Percentiles rank a stretch among this genome's conserved stretches.
phyloP scores from a whole-genome alignment of 1,140 invertebrate genomes.

The Neocloeon triangulifer region DNA sequence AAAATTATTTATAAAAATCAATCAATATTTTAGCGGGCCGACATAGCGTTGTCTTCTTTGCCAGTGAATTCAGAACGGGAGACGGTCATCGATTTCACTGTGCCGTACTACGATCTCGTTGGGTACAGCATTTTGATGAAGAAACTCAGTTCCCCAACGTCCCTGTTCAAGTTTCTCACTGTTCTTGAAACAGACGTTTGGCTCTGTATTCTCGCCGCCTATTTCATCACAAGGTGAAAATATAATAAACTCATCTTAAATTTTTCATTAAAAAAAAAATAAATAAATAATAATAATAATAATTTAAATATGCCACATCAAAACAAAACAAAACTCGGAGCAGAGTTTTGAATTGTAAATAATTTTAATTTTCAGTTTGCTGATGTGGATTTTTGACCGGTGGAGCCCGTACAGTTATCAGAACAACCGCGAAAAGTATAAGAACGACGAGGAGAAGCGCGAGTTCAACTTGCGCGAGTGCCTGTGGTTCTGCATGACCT shows the following conservation, averaged over 20 bases:
- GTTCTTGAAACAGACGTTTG: constrained; percentile 91
- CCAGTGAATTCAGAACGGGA: constrained; percentile 88
- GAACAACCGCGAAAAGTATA: constrained; percentile 82
- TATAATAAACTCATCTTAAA: background rate
- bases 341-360: too few species aligned
- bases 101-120: constrained; percentile 86
- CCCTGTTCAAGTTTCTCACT: constrained; percentile 89
- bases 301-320: too few species aligned
- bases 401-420: constrained; percentile 93
- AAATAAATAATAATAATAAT: constrained; percentile 3
- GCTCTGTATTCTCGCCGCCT: constrained; percentile 86
- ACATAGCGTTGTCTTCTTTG: constrained; percentile 68
- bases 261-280: background rate
- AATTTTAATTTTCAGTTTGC: constrained; percentile 40
- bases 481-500: constrained; percentile 98
- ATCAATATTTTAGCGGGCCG: constrained; percentile 32
- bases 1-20: background rate
- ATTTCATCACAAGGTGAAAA: constrained; percentile 69
- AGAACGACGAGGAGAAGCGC: constrained; percentile 81
- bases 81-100: constrained; percentile 84
- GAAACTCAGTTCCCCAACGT: constrained; percentile 53
- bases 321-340: background rate
- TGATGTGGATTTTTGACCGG: constrained; percentile 89
- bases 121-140: constrained; percentile 84
- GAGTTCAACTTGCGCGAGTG: constrained; percentile 92